Evolutionary conservation across 2,113 vertebrate species (phyloP).

Genomic region (Butorides virescens): DNA sequence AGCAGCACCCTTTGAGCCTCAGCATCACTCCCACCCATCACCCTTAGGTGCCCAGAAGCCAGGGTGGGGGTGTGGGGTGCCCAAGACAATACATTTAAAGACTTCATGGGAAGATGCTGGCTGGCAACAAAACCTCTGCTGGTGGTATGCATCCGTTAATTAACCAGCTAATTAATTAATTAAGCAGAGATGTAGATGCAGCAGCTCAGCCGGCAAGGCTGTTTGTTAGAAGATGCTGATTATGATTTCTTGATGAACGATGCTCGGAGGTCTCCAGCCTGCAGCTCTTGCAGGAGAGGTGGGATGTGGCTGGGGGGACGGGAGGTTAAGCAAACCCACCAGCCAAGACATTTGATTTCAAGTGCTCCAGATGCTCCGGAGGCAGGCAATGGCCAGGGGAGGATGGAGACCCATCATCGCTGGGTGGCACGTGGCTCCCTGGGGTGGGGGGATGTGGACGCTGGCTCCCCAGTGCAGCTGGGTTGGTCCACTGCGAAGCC

Average conservation of each 20-base stretch:
- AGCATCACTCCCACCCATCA: rapidly evolving
- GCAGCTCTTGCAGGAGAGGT: not conserved
- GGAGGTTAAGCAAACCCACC: not conserved
- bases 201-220: not conserved
- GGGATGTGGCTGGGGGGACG: rapidly evolving
- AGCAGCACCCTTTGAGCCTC: not conserved
- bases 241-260: not conserved
- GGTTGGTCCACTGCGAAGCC: not conserved
- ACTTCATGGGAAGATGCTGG: not conserved
- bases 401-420: not conserved
- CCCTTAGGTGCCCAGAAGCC: not conserved
- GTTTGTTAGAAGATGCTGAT: conserved; percentile 4
- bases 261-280: not conserved
- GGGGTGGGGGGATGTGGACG: rapidly evolving
- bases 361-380: not conserved
- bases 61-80: not conserved
- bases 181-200: conserved; percentile 21
- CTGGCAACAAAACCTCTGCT: not conserved
- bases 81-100: not conserved
- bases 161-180: conserved; percentile 39
- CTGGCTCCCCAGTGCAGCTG: not conserved
- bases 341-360: not conserved
- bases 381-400: not conserved
- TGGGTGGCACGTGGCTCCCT: rapidly evolving
- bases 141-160: conserved; percentile 18